Base-by-base conservation (phyloP, 2,797 vertebrate genomes). In the Danio aesculapii region DNA sequence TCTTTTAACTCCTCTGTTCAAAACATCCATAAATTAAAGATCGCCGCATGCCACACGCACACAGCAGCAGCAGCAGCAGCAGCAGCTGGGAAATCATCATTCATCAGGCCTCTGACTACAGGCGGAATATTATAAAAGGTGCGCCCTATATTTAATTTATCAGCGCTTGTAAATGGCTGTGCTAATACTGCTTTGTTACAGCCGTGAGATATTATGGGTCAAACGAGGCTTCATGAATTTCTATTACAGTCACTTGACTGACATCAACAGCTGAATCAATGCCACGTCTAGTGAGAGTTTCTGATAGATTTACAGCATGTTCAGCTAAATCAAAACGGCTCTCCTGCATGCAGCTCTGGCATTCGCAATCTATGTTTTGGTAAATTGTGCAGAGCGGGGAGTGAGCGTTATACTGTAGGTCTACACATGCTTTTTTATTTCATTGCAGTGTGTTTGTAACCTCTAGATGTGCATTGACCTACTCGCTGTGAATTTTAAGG, bases 11-110 rank as follows among this genome's bases (percentile, higher is more conserved):
- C 86, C 84, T 77, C 57, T 85, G 79, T 84, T 90, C 81, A 88
- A 90, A 91, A 90, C 69, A 88, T 81, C 75, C 55, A 70, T 83
- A 85, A 90, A 91, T 89, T 90, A 87, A 81, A 89, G 83, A 89
- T 89, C 81, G 82, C 84, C 82, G 82, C 85, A 82, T 79, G 76
- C 77, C 79, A 86, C 85, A 84, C 74, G 75, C 50, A 67, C 30
- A 16, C 50, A 67, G 49, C 21, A 58, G 67, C 71, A 53, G 66
- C 21, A 58, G 67, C 71, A 53, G 66, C 67, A 64, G 68, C 75
- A 73, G 77, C 30, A 71, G 73, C 73, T 77, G 79, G 69, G 53
- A 83, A 79, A 21, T 73, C 77, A 77, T 85, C 59, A 80, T 85
- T 85, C 78, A 73, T 80, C 59, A 85, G 67, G 58, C 72, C 61